Base-by-base conservation (phyloP, 2,113 vertebrate genomes). In the Synodontis membranacea region DNA sequence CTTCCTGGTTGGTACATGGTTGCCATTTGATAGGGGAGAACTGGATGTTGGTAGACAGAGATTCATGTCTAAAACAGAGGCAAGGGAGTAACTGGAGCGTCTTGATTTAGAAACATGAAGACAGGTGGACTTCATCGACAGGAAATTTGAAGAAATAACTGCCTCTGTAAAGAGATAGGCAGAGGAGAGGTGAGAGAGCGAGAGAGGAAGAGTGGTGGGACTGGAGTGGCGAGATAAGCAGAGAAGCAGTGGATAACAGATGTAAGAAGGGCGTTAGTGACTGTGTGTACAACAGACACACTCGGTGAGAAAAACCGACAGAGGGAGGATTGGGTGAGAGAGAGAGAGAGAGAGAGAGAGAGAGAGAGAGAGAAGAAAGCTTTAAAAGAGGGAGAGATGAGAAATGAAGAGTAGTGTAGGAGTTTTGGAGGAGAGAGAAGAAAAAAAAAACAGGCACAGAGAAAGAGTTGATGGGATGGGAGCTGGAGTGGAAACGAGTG, bases 121-220 rank as follows among this genome's bases (percentile, higher is more conserved):
- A 92, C 89, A 84, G 86, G 72, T 84, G 54, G 66, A 89, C 64
- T 76, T 89, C 68, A 78, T 58, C 50, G 6, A 83, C 75, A 84
- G 52, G n/a, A 87, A 91, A 91, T 92, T 91, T 93, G 90, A 93
- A 93, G 76, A 76, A 85, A 90, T 86, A 86, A 88, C 86, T 88
- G 83, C 72, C 50, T 75, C 19, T 9, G 44, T 75, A 58, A 70
- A 84, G 28, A 87, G 56, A 82, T 66, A 44, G 86, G 86, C n/a
- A 58, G 81, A 88, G 84, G 88, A 90, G 75, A 48, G 52, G 87
- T 86, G 37, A 88, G 76, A 86, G 87, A 87, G 83, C 44, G 66
- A 62, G 86, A 88, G 83, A 50, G 87, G 66, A 76, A 68, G 52
- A 84, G 70, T 58, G 8, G n/a, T 0, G 37, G 58, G 74, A 89